Percentiles rank a stretch among this genome's conserved stretches.
Conservation (phyloP, 2,888 invertebrate species). For the Hyppa rectilinea region DNA sequence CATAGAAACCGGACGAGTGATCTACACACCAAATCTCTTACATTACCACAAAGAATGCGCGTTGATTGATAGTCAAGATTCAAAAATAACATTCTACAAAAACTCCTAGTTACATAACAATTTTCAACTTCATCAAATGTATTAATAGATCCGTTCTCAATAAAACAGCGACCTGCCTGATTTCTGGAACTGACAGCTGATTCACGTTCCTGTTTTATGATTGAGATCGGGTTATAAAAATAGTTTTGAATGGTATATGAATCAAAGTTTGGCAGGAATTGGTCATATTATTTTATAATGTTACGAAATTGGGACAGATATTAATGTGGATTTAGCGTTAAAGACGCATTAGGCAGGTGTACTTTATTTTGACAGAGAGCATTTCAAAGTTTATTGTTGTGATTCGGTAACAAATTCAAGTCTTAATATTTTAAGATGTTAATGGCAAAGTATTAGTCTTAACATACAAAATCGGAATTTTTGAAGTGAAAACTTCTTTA, state of each 20-base stretch:
- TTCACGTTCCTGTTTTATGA: conserved; percentile 36
- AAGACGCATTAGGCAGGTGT: conserved; percentile 3
- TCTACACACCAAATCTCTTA: conserved; percentile 15
- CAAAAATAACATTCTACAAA: conserved; percentile 27
- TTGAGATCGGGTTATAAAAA: conserved; percentile 31
- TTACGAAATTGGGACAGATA: conserved; percentile 27
- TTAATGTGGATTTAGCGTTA: not conserved
- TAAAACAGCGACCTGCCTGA: conserved; percentile 26
- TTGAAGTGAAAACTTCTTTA: no score
- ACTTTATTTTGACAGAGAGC: not conserved
- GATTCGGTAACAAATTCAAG: not conserved
- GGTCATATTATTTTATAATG: conserved; percentile 16
- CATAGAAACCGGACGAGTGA: not conserved
- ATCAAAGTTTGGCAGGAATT: conserved; percentile 30
- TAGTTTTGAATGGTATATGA: conserved; percentile 18
- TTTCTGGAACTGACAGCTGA: conserved; percentile 40
- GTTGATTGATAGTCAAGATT: conserved; percentile 14
- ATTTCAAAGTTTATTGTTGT: not conserved
- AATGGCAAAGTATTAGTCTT: not conserved
- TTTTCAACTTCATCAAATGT: conserved; percentile 24
- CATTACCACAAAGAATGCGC: conserved; percentile 10
- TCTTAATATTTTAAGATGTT: not conserved
- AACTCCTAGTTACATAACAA: not conserved
- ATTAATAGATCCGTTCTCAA: conserved; percentile 35
- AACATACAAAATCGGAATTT: no score